A percentile compares a stretch with the other conserved stretches of the same genome.
These are phyloP conservation scores for Ptychadena robeensis DNA, from an alignment of 2,797 vertebrate species.

Conservation along the genomic window DNA sequence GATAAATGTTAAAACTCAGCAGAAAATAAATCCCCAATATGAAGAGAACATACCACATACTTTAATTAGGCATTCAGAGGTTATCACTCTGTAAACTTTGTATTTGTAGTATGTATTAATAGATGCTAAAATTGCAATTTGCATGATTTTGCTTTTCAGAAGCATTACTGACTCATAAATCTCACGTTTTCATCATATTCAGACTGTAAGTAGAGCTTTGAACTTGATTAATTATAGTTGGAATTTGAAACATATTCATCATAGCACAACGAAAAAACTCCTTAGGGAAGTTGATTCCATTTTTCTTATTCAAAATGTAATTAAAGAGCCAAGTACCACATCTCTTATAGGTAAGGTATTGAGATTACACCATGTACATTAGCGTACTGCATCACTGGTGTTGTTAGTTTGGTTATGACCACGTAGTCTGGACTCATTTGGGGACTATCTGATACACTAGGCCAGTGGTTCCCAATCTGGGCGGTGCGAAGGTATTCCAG, in stretches of 20 bases:
- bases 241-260: slow-evolving; percentile 33
- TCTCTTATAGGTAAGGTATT: not conserved
- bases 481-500: too few relatives aligned
- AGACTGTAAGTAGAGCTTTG: slow-evolving; percentile 36
- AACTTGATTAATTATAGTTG: slow-evolving; percentile 41
- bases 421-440: too few relatives aligned
- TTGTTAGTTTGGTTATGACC: too few relatives aligned
- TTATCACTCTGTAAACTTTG: not conserved
- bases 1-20: too few relatives aligned
- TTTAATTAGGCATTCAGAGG: not conserved
- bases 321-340: slow-evolving; percentile 16
- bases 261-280: not conserved
- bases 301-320: slow-evolving; percentile 11
- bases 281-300: not conserved
- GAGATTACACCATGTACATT: not conserved
- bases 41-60: not conserved
- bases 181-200: slow-evolving; percentile 8
- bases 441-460: too few relatives aligned
- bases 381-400: too few relatives aligned
- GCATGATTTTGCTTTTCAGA: slow-evolving; percentile 39
- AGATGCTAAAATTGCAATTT: slow-evolving; percentile 27
- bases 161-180: slow-evolving; percentile 39
- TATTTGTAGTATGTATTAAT: slow-evolving; percentile 15
- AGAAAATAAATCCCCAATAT: not conserved
- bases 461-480: too few relatives aligned